These are phyloP conservation scores for Arnoldichthys spilopterus DNA, from an alignment of 2,797 vertebrate species.

Conservation along the genomic window DNA sequence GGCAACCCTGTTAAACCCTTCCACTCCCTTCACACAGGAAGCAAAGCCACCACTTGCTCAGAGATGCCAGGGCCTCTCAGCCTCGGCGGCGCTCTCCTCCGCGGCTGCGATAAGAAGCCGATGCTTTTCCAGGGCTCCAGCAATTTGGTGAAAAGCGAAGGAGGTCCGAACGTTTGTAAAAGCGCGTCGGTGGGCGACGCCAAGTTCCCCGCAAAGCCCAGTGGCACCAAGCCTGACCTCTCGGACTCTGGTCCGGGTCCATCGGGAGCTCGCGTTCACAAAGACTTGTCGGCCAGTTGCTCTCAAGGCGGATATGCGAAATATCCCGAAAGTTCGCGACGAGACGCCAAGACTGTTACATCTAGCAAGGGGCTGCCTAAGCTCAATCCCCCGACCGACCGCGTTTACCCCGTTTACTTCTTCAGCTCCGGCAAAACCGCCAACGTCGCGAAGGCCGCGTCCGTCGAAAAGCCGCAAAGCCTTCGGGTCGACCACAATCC, in stretches of 20 bases:
- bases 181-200: slow-evolving; percentile 59
- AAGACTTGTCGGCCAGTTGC: slow-evolving; percentile 45
- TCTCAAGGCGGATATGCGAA: slow-evolving; percentile 60
- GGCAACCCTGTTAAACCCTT: slow-evolving; percentile 67
- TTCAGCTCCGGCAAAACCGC: slow-evolving; percentile 67
- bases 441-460: slow-evolving; percentile 59
- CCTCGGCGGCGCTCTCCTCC: slow-evolving; percentile 69
- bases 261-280: slow-evolving; percentile 58
- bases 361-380: slow-evolving; percentile 60
- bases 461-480: slow-evolving; percentile 66
- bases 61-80: slow-evolving; percentile 69
- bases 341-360: slow-evolving; percentile 57
- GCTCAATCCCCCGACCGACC: slow-evolving; percentile 63
- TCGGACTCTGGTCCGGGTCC: slow-evolving; percentile 48
- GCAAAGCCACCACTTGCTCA: slow-evolving; percentile 68
- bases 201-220: slow-evolving; percentile 50
- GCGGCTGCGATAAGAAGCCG: slow-evolving; percentile 72
- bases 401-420: slow-evolving; percentile 63
- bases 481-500: slow-evolving; percentile 50
- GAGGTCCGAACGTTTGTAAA: slow-evolving; percentile 71
- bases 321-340: slow-evolving; percentile 62
- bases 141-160: slow-evolving; percentile 72
- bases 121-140: slow-evolving; percentile 71
- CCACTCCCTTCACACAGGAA: slow-evolving; percentile 65
- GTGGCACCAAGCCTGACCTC: slow-evolving; percentile 55